These are phyloP conservation scores for Machaerirhynchus nigripectus DNA, from an alignment of 2,113 vertebrate species.

Conservation along the genomic window DNA sequence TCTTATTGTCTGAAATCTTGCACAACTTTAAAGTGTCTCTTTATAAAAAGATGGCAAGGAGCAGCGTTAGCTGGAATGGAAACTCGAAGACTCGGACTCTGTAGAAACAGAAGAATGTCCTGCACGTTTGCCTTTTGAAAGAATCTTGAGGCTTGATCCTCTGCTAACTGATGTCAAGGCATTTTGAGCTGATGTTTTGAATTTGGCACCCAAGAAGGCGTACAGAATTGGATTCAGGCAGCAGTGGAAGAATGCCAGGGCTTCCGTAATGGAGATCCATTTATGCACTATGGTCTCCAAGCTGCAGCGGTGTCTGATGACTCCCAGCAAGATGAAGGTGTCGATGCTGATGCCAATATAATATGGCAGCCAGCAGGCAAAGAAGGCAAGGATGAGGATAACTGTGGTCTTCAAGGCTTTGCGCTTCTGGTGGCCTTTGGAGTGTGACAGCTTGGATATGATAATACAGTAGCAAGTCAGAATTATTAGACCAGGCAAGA, in stretches of 20 bases:
- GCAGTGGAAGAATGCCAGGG: slow-evolving; percentile 94
- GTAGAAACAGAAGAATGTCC: slow-evolving; percentile 94
- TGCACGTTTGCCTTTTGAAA: slow-evolving; percentile 88
- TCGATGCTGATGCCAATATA: slow-evolving; percentile 88
- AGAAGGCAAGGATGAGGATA: slow-evolving; percentile 94
- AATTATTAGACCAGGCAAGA: slow-evolving; percentile 93
- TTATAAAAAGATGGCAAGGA: neutral
- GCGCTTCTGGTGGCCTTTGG: slow-evolving; percentile 91
- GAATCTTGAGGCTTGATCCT: slow-evolving; percentile 91
- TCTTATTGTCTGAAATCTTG: slow-evolving; percentile 64
- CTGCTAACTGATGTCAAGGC: slow-evolving; percentile 85
- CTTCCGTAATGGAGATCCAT: slow-evolving; percentile 91
- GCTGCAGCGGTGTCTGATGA: slow-evolving; percentile 77
- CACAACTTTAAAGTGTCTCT: slow-evolving; percentile 57
- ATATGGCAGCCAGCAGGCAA: slow-evolving; percentile 94
- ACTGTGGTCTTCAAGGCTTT: slow-evolving; percentile 95
- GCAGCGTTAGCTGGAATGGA: slow-evolving; percentile 89
- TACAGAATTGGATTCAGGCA: slow-evolving; percentile 98
- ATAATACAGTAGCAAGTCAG: slow-evolving; percentile 96
- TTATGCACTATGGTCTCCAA: slow-evolving; percentile 82
- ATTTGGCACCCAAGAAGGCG: slow-evolving; percentile 94
- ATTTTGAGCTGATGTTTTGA: slow-evolving; percentile 91
- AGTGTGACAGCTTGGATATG: slow-evolving; percentile 88
- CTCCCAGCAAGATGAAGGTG: slow-evolving; percentile 80
- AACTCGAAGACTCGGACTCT: slow-evolving; percentile 97